A percentile compares a stretch with the other conserved stretches of the same genome.
These are phyloP conservation scores for Cyclargus thomasi DNA, from an alignment of 1,140 invertebrate genomes.

Conservation along the genomic window DNA sequence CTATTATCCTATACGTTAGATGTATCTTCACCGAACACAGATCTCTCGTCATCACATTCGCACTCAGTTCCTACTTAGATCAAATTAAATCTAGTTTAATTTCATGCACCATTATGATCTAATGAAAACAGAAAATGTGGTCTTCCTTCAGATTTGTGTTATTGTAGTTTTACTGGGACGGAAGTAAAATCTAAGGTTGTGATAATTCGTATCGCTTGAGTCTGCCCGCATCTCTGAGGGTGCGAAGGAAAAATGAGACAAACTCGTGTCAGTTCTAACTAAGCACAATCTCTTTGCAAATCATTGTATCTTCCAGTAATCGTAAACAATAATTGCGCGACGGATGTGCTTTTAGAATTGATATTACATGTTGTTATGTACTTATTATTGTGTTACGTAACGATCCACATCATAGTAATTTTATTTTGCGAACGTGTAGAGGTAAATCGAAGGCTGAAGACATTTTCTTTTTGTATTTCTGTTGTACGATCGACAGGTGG, in stretches of 20 bases:
- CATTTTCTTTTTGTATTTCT: conserved; percentile 58
- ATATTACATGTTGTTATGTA: conserved; percentile 13
- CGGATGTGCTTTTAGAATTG: conserved; percentile 9
- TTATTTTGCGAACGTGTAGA: conserved; percentile 3
- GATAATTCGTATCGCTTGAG: conserved; percentile 11
- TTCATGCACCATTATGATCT: conserved; percentile 37
- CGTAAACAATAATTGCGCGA: conserved; percentile 1
- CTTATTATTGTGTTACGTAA: conserved; percentile 6
- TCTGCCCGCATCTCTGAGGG: neutral
- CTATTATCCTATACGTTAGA: conserved; percentile 42
- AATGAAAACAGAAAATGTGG: conserved; percentile 52
- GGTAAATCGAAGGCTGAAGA: conserved; percentile 45
- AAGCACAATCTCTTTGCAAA: conserved; percentile 5
- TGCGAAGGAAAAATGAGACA: conserved; percentile 4
- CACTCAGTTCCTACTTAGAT: conserved; percentile 74
- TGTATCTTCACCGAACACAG: conserved; percentile 33
- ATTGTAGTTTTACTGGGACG: conserved; percentile 7
- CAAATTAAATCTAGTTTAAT: conserved; percentile 60
- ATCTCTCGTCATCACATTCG: conserved; percentile 65
- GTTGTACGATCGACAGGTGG: conserved; percentile 51
- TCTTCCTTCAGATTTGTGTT: conserved; percentile 47
- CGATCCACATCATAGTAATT: neutral
- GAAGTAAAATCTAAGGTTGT: conserved; percentile 21
- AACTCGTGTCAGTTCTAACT: neutral
- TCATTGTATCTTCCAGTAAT: conserved; percentile 11